Percentiles rank a stretch among this genome's conserved stretches.
These are phyloP conservation scores for Pleuronectes platessa DNA, from an alignment of 2,113 vertebrate genomes.

Conservation along the genomic window DNA sequence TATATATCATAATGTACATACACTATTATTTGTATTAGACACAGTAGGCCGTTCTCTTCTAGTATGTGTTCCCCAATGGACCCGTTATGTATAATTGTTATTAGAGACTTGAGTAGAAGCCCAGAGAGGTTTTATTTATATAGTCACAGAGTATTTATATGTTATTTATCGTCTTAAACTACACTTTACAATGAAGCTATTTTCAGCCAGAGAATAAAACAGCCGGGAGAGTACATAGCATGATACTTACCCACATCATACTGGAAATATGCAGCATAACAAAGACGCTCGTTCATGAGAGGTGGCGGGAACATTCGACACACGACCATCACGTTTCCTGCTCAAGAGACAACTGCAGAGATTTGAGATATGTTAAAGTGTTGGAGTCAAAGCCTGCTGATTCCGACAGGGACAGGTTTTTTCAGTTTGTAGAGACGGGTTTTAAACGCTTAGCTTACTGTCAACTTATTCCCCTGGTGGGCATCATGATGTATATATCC, in stretches of 20 bases:
- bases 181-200: slow-evolving; percentile 28
- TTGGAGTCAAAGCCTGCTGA: slow-evolving; percentile 9
- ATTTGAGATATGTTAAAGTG: too few relatives aligned
- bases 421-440: slow-evolving; percentile 26
- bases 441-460: slow-evolving; percentile 61
- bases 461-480: slow-evolving; percentile 68
- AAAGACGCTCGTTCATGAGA: slow-evolving; percentile 30
- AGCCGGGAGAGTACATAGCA: slow-evolving; percentile 21
- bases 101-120: slow-evolving; percentile 74
- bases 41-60: slow-evolving; percentile 78
- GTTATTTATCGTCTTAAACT: slow-evolving; percentile 66
- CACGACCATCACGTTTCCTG: slow-evolving; percentile 37
- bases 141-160: slow-evolving; percentile 73
- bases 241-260: slow-evolving; percentile 28
- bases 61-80: slow-evolving; percentile 76
- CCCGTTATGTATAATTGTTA: slow-evolving; percentile 70
- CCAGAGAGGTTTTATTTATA: slow-evolving; percentile 76
- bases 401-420: slow-evolving; percentile 27
- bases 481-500: slow-evolving; percentile 66
- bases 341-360: slow-evolving; percentile 14
- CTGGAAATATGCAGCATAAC: slow-evolving; percentile 30
- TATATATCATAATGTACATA: slow-evolving; percentile 85
- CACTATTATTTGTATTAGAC: slow-evolving; percentile 77
- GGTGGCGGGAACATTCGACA: slow-evolving; percentile 22
- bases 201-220: slow-evolving; percentile 58